A percentile compares a stretch with the other conserved stretches of the same genome.
Evolutionary conservation across 2,888 invertebrate genomes (phyloP).

Genomic region (Cryptosula pallasiana): DNA sequence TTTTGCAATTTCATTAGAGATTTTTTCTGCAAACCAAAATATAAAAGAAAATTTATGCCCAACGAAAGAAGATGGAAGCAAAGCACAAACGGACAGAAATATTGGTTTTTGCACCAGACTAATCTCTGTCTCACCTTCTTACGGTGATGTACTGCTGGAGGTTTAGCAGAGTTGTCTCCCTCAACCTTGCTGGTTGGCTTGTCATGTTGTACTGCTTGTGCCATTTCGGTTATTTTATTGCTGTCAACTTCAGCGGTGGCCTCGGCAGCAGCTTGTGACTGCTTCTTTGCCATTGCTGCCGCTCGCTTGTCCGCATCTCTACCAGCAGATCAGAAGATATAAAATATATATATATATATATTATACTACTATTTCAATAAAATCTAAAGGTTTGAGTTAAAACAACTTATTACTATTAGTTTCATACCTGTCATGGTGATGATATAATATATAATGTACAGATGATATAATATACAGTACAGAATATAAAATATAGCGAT

Average conservation of each 20-base stretch:
- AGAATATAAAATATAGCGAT: no score
- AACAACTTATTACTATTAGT: no score
- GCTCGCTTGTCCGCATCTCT: constrained; percentile 41
- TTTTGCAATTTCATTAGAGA: background rate
- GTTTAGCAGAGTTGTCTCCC: constrained; percentile 19
- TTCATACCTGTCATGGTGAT: no score
- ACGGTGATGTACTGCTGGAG: background rate
- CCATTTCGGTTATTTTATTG: background rate
- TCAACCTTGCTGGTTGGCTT: background rate
- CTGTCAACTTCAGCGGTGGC: constrained; percentile 25
- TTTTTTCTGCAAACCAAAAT: constrained; percentile 23
- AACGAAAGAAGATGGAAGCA: no score
- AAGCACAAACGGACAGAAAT: no score
- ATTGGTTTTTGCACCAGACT: no score
- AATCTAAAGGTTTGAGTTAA: no score
- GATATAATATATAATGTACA: no score
- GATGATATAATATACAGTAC: no score
- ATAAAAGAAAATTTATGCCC: background rate
- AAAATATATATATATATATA: no score
- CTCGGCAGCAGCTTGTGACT: constrained; percentile 30
- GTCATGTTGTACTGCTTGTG: constrained; percentile 1
- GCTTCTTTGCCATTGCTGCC: constrained; percentile 32
- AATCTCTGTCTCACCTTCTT: background rate
- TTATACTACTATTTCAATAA: no score
- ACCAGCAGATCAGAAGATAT: no score